phyloP scores from a whole-genome alignment of 2,888 invertebrate genomes.

The Tanytarsus gracilentus region DNA sequence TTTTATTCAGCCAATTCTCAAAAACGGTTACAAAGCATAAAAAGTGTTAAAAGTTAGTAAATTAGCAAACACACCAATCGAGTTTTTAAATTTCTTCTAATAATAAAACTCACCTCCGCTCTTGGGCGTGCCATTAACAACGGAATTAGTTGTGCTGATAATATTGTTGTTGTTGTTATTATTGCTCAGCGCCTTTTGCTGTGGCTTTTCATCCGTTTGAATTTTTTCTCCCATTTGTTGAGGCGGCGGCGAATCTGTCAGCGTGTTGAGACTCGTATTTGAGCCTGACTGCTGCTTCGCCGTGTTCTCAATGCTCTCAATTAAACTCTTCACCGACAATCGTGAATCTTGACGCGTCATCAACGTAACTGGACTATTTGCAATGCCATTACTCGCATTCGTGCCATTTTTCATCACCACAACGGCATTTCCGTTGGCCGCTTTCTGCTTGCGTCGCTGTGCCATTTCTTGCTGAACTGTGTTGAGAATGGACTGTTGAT shows the following conservation, averaged over 20 bases:
- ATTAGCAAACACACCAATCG: neutral
- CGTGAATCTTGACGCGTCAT: slow-evolving; percentile 55
- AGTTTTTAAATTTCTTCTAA: neutral
- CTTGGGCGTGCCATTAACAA: slow-evolving; percentile 31
- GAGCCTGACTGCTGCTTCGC: slow-evolving; percentile 65
- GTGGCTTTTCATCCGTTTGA: slow-evolving; percentile 34
- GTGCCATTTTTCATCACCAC: slow-evolving; percentile 20
- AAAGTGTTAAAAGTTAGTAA: no score
- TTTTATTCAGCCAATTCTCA: no score
- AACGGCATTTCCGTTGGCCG: slow-evolving; percentile 12
- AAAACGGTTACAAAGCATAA: no score
- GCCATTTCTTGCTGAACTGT: slow-evolving; percentile 52
- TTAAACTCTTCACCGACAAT: slow-evolving; percentile 80
- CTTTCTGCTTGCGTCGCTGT: slow-evolving; percentile 44
- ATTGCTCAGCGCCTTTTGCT: slow-evolving; percentile 21
- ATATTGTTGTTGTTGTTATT: slow-evolving; percentile 23
- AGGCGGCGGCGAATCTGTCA: slow-evolving; percentile 36
- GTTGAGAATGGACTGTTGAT: slow-evolving; percentile 47
- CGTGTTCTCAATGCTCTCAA: slow-evolving; percentile 83
- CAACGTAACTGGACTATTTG: neutral
- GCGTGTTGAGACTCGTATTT: slow-evolving; percentile 52
- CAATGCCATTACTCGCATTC: neutral
- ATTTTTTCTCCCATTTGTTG: slow-evolving; percentile 33
- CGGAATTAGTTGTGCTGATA: neutral
- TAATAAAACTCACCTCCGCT: slow-evolving; percentile 15